These are phyloP conservation scores for Chaetophractus vellerosus DNA, from an alignment of 2,797 vertebrate genomes.

Conservation along the genomic window DNA sequence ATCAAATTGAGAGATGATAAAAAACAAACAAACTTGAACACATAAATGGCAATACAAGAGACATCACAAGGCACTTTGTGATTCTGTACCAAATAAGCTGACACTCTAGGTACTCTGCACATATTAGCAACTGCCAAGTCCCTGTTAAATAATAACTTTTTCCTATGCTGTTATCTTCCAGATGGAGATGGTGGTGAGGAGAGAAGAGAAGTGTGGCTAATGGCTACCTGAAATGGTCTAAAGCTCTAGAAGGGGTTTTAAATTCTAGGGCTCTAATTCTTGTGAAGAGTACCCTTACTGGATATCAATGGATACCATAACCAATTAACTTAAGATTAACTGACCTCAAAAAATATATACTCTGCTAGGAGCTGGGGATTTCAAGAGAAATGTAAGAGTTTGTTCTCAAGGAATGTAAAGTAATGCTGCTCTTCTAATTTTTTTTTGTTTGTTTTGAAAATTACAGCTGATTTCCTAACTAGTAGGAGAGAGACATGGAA, in stretches of 20 bases:
- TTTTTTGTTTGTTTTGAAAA: no score
- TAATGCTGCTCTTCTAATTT: no score
- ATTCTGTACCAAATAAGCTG: conserved; percentile 34
- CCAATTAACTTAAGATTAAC: conserved; percentile 21
- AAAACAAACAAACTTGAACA: background rate
- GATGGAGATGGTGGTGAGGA: background rate
- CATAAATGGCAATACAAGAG: background rate
- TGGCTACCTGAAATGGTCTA: background rate
- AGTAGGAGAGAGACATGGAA: background rate
- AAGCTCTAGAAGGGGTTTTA: background rate
- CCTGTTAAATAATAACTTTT: background rate
- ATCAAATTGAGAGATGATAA: background rate
- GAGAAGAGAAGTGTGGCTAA: background rate
- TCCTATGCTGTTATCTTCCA: background rate
- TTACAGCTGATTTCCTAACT: no score
- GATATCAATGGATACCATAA: conserved; percentile 4
- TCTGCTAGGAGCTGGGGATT: background rate
- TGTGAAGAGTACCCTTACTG: conserved; percentile 16
- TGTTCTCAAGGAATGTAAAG: background rate
- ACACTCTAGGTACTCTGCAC: background rate
- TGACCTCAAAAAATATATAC: background rate
- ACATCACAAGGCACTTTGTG: background rate
- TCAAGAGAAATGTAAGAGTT: background rate
- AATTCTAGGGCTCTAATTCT: background rate
- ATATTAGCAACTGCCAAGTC: background rate